Percentiles rank a stretch among this genome's conserved stretches.
Conservation (phyloP, 2,113 vertebrate species). For the Halichoeres trimaculatus region DNA sequence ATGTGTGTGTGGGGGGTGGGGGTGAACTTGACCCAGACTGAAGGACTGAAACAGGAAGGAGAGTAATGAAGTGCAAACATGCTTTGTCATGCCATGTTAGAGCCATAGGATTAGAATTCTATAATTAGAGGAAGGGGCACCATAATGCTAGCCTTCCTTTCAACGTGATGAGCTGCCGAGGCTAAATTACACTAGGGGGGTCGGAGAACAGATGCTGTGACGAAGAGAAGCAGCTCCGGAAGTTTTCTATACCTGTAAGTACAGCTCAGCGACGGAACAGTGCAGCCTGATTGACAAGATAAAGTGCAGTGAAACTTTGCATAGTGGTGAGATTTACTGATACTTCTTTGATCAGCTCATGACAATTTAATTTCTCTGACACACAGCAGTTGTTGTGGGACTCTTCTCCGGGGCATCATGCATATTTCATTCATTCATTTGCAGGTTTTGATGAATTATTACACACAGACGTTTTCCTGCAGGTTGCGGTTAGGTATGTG, state of each 20-base stretch:
- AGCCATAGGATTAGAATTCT: conserved; percentile 81
- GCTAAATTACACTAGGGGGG: conserved; percentile 67
- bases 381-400: conserved; percentile 23
- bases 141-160: conserved; percentile 75
- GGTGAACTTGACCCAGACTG: conserved; percentile 79
- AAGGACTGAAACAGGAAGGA: conserved; percentile 74
- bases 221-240: conserved; percentile 53
- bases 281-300: conserved; percentile 41
- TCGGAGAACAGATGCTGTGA: conserved; percentile 69
- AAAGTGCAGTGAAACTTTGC: conserved; percentile 15
- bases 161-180: conserved; percentile 64
- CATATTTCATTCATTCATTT: conserved; percentile 40
- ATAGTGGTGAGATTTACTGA: conserved; percentile 19
- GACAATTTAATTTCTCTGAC: conserved; percentile 27
- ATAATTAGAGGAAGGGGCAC: conserved; percentile 80
- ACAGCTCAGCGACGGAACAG: conserved; percentile 17
- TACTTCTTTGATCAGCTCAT: conserved; percentile 27
- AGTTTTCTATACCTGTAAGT: conserved; percentile 42
- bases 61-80: conserved; percentile 81
- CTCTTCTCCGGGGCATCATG: conserved; percentile 20
- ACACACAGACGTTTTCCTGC: conserved; percentile 16
- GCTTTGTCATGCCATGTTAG: conserved; percentile 80
- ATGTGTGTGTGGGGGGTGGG: conserved; percentile 35
- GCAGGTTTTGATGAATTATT: conserved; percentile 35
- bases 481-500: conserved; percentile 24